Percentiles rank a stretch among this genome's conserved stretches.
phyloP scores from a whole-genome alignment of 1,140 invertebrate species.

The silkworm (Bombyx mori) region DNA sequence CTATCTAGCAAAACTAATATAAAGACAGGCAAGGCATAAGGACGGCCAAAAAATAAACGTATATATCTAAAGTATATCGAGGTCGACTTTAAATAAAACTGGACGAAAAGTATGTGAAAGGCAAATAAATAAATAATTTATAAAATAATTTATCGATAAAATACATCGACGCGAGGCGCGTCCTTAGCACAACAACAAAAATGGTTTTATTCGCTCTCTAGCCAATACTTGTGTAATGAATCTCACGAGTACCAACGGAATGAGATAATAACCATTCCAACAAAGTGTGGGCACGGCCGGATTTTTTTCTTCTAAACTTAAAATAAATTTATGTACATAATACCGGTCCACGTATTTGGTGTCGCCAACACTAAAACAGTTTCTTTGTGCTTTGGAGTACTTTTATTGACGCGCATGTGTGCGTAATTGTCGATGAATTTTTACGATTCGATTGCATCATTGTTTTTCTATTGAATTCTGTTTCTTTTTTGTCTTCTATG shows the following conservation, averaged over 20 bases:
- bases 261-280: constrained; percentile 56
- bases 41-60: too few species aligned
- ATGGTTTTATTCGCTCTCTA: constrained; percentile 58
- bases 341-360: constrained; percentile 46
- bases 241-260: constrained; percentile 52
- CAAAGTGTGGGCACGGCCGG: constrained; percentile 51
- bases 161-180: constrained; percentile 33
- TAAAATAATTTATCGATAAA: constrained; percentile 6
- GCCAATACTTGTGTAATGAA: constrained; percentile 65
- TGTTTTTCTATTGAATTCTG: constrained; percentile 10
- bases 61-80: too few species aligned
- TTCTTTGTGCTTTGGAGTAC: constrained; percentile 5
- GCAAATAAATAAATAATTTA: too few species aligned
- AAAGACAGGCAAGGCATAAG: too few species aligned
- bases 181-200: constrained; percentile 44
- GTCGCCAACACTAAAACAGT: constrained; percentile 31
- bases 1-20: too few species aligned
- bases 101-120: too few species aligned
- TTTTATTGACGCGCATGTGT: constrained; percentile 6
- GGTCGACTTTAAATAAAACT: too few species aligned
- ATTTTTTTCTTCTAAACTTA: constrained; percentile 24
- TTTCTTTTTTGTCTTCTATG: neutral
- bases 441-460: constrained; percentile 34
- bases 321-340: constrained; percentile 45
- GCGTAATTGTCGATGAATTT: constrained; percentile 24